Evolutionary conservation across 2,797 vertebrate species (phyloP), one percentile per base, ranked within the genome.

Genomic region (Labroides dimidiatus): DNA sequence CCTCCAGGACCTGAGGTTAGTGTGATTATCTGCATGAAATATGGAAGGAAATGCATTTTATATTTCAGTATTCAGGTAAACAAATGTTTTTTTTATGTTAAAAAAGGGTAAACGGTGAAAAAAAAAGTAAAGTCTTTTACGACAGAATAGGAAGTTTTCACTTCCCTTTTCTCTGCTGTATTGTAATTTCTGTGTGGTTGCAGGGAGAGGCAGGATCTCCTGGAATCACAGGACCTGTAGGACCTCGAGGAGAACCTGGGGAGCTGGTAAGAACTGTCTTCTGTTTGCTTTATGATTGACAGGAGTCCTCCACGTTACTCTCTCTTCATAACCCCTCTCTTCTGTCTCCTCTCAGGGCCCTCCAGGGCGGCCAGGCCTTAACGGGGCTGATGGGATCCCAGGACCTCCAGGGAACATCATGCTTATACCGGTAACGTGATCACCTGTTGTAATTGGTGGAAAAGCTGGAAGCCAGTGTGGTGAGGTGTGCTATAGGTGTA

Each of bases 341-440:
- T 82, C 37, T 73, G 55, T 73, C 56, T 75, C 58, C 48, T 70
- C 47, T 4, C 72, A 99, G 97, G 97, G 97, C 24, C 96, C 96
- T n/a, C 92, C 89, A 4, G 98, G 97, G 10, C 93, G 93, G 3
- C 91, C 94, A 0, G 98, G 98, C 15, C 94, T 98, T n/a, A 95
- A 94, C 5, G 97, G 98, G 69, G 96, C 96, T 2, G 96, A 98
- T 55, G 98, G 98, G 62, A 94, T 98, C 72, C 96, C 95, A 0
- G 98, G 98, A 56, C 97, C 96, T 4, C 96, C 98, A 2, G 98
- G 98, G 70, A 99, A 97, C 17, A 95, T 99, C 93, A 91, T 99
- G 16, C 95, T 99, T 94, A 78, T 99, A 76, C 98, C 97, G 60
- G 98, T 99, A 90, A 89, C 58, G 24, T 50, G 20, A 50, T 15